Conservation (phyloP, 1,140 invertebrate genomes). For the Drosophila varians region DNA sequence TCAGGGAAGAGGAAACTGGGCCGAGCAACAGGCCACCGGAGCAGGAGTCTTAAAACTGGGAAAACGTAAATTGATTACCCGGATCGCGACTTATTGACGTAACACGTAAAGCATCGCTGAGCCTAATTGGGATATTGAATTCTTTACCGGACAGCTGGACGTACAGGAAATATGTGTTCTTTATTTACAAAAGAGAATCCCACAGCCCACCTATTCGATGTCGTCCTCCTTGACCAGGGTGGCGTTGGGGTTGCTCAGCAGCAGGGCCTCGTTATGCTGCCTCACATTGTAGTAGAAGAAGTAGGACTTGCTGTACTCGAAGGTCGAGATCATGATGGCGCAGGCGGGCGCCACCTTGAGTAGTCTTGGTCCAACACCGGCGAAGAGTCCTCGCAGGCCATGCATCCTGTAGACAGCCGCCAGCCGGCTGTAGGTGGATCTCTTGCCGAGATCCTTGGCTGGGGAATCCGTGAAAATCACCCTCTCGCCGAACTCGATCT, state of each 20-base stretch:
- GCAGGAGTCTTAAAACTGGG: slow-evolving; percentile 3
- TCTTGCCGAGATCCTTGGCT: slow-evolving; percentile 48
- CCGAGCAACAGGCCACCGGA: slow-evolving; percentile 21
- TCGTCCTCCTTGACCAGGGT: slow-evolving; percentile 43
- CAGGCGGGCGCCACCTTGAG: slow-evolving; percentile 98
- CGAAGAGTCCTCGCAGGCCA: slow-evolving; percentile 90
- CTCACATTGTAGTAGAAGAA: slow-evolving; percentile 88
- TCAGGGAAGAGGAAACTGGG: background rate
- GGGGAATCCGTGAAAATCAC: slow-evolving; percentile 89
- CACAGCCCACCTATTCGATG: slow-evolving; percentile 19
- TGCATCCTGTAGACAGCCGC: slow-evolving; percentile 87
- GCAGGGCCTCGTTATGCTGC: slow-evolving; percentile 81
- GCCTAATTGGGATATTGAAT: slow-evolving; percentile 41
- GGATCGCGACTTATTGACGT: slow-evolving; percentile 7
- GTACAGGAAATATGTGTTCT: slow-evolving; percentile 34
- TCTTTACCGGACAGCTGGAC: background rate
- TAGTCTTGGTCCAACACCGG: slow-evolving; percentile 93
- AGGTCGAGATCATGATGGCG: slow-evolving; percentile 98
- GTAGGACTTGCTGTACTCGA: slow-evolving; percentile 96
- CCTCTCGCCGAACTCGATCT: slow-evolving; percentile 97
- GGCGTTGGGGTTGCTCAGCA: slow-evolving; percentile 43
- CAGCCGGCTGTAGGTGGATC: slow-evolving; percentile 83
- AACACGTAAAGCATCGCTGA: slow-evolving; percentile 8
- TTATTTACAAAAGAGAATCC: slow-evolving; percentile 30
- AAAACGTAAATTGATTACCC: slow-evolving; percentile 50